Base-by-base conservation (phyloP, 2,888 invertebrate genomes). In the Sphinx pinastri region DNA sequence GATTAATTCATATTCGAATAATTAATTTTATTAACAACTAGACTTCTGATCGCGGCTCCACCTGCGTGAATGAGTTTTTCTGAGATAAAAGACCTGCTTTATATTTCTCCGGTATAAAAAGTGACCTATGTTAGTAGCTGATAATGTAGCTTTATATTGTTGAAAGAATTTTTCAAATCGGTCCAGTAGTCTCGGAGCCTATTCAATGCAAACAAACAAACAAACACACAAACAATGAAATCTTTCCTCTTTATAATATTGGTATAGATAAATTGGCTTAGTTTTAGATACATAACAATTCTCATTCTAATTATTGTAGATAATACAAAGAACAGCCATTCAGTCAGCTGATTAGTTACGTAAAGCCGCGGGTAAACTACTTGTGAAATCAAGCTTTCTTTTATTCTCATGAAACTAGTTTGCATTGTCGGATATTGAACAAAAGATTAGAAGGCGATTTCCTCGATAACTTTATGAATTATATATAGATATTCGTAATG, bases 351-450 rank as follows among this genome's bases (percentile, higher is more conserved):
- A 68, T 57, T 55, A 57, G 55, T 68, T 68, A 49, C 47, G 57
- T 57, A 57, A 57, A 57, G 25, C 45, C 38, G 45, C 4, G 55
- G 25, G 68, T 55, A 16, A 47, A 45, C 47, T 57, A 68, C 57
- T 68, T 57, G 57, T 57, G 68, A 67, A 67, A 67, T 54, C 38
- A 68, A 57, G 57, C 68, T 68, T 68, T 68, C 68, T 68, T 57
- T 68, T 68, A 68, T 68, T 68, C 57, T 57, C 68, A 57, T 25
- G 45, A 57, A 57, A 68, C 55, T 55, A 16, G 19, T 68, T 68
- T 10, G 25, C 38, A 47, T 14, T 57, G 57, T 57, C 19, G 47
- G 38, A 60, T 49, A 63, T 49, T 63, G 63, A 49, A 49, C 7
- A 47, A 49, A 16, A 49, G 49, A 63, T 63, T 63, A 63, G 13